A percentile compares a stretch with the other conserved stretches of the same genome.
phyloP scores from a whole-genome alignment of 2,888 invertebrate species.

The Hartigia nigra region DNA sequence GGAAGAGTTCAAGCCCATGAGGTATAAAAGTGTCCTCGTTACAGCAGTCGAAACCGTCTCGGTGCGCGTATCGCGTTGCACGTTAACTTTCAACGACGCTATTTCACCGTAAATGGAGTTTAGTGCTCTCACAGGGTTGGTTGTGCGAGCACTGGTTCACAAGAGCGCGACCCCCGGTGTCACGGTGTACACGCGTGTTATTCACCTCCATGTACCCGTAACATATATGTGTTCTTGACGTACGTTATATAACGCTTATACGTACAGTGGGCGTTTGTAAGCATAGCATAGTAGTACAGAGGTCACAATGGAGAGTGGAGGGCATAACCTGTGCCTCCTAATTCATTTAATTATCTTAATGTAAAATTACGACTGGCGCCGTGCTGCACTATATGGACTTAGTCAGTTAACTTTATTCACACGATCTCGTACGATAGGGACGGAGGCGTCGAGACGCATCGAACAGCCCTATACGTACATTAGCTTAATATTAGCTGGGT shows the following conservation, averaged over 20 bases:
- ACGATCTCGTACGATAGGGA: constrained; percentile 23
- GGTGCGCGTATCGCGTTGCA: constrained; percentile 27
- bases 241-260: neutral
- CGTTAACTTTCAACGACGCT: constrained; percentile 36
- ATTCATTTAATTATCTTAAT: constrained; percentile 58
- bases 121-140: constrained; percentile 31
- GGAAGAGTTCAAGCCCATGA: neutral
- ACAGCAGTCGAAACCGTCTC: constrained; percentile 16
- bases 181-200: constrained; percentile 3
- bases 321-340: constrained; percentile 36
- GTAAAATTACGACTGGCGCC: constrained; percentile 44
- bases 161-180: constrained; percentile 2
- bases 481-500: neutral
- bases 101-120: constrained; percentile 43
- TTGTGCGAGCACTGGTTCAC: constrained; percentile 30
- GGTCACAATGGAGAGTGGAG: constrained; percentile 19
- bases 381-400: constrained; percentile 23
- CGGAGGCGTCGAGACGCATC: neutral
- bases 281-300: constrained; percentile 13
- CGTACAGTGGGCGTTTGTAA: neutral
- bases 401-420: constrained; percentile 40
- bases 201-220: neutral
- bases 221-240: neutral
- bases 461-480: neutral
- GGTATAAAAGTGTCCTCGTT: constrained; percentile 21